Base-by-base conservation (phyloP, 2,797 vertebrate species). In the Enteromius trimaculatus region DNA sequence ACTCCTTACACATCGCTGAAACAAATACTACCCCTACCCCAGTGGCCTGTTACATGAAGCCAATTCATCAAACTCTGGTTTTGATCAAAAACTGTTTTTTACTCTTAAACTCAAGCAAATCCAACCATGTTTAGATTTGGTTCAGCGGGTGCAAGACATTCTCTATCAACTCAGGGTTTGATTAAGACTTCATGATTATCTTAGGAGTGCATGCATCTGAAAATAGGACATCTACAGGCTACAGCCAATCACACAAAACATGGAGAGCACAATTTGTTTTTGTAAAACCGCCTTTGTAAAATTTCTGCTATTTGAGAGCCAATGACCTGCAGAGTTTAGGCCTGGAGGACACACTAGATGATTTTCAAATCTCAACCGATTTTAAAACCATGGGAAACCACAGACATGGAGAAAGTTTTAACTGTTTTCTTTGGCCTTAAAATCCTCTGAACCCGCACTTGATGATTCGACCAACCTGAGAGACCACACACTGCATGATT, bases 171-270 rank as follows among this genome's bases (percentile, higher is more conserved):
- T 55, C 23, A 8, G 29, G 49, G 2, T 53, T 53, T 74, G 29
- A 37, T 37, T 10, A 5, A 55, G 47, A 55, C 29, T 74, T 74
- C 29, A 53, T 34, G 19, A 74, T 13, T 53, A 8, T 19, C 7
- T 17, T 70, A 17, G 42, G 42, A 71, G 42, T 47, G 14, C 13
- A 47, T 26, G 23, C 23, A 47, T 13, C 42, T 29, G 4, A 71
- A 47, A 71, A 39, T 26, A 13, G 6, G 13, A 44, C n/a, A 70
- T 26, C 68, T 70, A 14, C 23, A 47, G 14, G 23, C 17, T 29
- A 71, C 42, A 71, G 68, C 7, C 69, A 49, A 47, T 70, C 39
- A 44, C n/a, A 70, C n/a, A 47, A 70, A 16, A 70, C 13, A 44
- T 44, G n/a, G 39, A 69, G 66, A 29, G 14, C 23, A 47, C n/a